Conservation (phyloP, 2,888 invertebrate genomes). For the Yponomeuta sedellus region DNA sequence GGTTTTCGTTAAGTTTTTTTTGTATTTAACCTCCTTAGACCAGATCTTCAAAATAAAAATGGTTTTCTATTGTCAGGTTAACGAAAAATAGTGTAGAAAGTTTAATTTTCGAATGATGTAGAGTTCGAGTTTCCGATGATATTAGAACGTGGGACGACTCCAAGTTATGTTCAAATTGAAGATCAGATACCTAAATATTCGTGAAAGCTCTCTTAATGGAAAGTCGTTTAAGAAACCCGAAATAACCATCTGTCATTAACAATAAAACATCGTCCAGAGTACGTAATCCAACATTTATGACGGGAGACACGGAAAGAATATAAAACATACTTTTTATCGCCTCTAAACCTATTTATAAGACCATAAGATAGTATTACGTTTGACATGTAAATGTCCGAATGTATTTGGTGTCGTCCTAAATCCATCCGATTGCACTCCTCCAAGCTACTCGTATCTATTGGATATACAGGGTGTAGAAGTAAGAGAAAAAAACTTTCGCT, state of each 20-base stretch:
- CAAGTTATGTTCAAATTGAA: not conserved
- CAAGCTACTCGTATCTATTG: no score
- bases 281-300: conserved; percentile 8
- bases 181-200: not conserved
- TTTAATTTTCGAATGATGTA: no score
- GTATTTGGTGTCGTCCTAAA: not conserved
- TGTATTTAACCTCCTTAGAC: no score
- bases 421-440: no score
- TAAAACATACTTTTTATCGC: conserved; percentile 6
- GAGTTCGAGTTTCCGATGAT: no score
- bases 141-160: not conserved
- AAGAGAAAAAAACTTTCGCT: no score
- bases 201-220: not conserved
- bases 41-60: no score
- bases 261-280: not conserved
- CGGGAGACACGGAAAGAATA: not conserved
- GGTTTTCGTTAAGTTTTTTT: no score
- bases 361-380: conserved; percentile 5
- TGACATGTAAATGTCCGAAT: not conserved
- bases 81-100: no score
- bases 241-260: conserved; percentile 8
- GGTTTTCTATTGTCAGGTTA: no score
- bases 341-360: conserved; percentile 7
- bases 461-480: no score
- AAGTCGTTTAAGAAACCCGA: not conserved